Evolutionary conservation across 2,113 vertebrate species (phyloP), one percentile per base, ranked within the genome.

Genomic region (Lamprologus lemairii): DNA sequence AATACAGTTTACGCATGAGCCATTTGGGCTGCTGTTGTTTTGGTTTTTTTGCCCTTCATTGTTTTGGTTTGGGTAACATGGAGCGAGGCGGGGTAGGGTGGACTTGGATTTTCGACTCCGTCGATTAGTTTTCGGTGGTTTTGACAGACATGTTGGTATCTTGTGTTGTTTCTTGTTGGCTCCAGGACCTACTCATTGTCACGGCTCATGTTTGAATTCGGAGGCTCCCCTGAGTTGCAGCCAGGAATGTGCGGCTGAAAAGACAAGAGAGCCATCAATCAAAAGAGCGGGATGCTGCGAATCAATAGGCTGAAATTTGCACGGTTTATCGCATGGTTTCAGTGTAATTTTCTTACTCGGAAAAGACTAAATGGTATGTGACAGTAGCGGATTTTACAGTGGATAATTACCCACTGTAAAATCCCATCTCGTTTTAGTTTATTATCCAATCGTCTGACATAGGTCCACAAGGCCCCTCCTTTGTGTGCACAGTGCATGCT

Each of bases 221-320:
- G 88, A 80, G 65, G 85, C 82, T 88, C 90, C 82, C 55, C 63
- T 88, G 88, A 89, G 83, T 89, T 90, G 83, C 86, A 58, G 89
- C 86, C 85, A 90, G 92, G 89, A 94, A 95, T 95, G 91, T 82
- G 83, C 80, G 80, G 83, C 83, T 91, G 49, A 65, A 89, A 75
- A 86, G 83, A 94, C 92, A 86, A 90, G 87, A 79, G 88, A 79
- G 28, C 84, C 73, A 84, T 95, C 90, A 90, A 87, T 95, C 92
- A 87, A 82, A 92, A 31, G 37, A 37, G 55, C 21, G 42, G 42
- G n/a, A 89, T 87, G 88, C 63, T 68, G 45, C 83, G 85, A 90
- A 93, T 94, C 86, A 93, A 86, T 89, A 63, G 90, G 40, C 78
- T 13, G 40, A 88, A 57, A 91, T 87, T 45, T 79, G 84, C 91